These are phyloP conservation scores for Sporophila hypoxantha DNA, from an alignment of 2,113 vertebrate genomes.

Conservation along the genomic window DNA sequence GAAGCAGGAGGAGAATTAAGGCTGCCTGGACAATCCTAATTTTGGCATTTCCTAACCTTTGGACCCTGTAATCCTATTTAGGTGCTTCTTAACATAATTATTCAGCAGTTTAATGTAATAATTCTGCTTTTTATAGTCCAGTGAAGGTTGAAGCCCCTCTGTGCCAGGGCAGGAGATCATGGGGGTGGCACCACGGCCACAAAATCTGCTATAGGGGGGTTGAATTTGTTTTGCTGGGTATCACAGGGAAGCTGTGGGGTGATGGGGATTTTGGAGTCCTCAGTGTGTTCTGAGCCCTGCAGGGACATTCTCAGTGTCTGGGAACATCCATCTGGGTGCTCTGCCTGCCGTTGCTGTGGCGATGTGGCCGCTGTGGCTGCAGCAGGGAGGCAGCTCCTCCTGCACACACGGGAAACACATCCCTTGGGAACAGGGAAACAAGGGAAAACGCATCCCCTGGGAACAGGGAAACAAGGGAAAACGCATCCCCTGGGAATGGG, in stretches of 20 bases:
- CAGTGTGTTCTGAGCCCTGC: background rate
- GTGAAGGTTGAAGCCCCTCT: background rate
- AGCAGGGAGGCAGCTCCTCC: background rate
- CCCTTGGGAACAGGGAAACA: background rate
- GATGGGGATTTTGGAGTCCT: background rate
- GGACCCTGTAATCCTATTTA: constrained; percentile 41
- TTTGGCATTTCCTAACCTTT: constrained; percentile 41
- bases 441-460: rapidly evolving
- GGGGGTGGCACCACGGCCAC: background rate
- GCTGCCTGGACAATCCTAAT: background rate
- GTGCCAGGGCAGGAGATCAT: background rate
- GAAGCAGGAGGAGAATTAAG: background rate
- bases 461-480: rapidly evolving
- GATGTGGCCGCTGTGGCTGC: background rate
- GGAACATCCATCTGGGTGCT: background rate
- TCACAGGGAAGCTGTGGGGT: background rate
- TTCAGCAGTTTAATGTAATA: background rate
- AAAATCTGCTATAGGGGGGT: background rate
- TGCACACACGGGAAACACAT: rapidly evolving
- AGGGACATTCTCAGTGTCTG: rapidly evolving
- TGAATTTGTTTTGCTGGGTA: background rate
- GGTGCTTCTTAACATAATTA: constrained; percentile 9
- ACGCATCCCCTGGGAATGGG: background rate
- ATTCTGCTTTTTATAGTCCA: constrained; percentile 7
- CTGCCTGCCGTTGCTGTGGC: background rate